A percentile compares a stretch with the other conserved stretches of the same genome.
phyloP scores from a whole-genome alignment of 1,140 invertebrate species.

The Musca vetustissima region DNA sequence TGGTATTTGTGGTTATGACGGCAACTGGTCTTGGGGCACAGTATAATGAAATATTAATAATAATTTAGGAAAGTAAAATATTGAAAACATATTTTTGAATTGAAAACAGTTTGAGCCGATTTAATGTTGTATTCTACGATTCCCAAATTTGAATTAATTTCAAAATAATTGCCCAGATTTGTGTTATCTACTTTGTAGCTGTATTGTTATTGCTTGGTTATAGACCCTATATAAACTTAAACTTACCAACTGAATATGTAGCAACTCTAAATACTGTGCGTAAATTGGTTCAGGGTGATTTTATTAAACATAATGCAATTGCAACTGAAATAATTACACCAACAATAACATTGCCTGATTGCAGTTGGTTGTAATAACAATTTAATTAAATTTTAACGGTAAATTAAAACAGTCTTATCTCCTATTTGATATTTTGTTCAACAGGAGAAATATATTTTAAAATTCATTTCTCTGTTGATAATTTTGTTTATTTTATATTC shows the following conservation, averaged over 20 bases:
- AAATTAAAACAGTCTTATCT: slow-evolving; percentile 4
- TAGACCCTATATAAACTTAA: no score
- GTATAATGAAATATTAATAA: background rate
- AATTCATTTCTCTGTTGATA: background rate
- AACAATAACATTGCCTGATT: background rate
- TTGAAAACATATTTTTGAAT: no score
- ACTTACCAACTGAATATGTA: no score
- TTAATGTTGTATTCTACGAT: no score
- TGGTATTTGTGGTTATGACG: background rate
- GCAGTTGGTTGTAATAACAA: slow-evolving; percentile 17
- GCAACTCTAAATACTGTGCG: no score
- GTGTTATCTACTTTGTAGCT: no score
- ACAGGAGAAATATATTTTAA: background rate
- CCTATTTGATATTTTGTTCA: background rate
- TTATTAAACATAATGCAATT: background rate
- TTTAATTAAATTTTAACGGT: slow-evolving; percentile 23
- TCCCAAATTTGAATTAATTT: no score
- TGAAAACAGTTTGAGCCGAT: no score
- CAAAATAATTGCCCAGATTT: no score
- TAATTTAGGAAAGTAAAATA: no score
- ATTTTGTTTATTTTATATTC: no score
- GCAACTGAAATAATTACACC: background rate
- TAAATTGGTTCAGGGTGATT: background rate
- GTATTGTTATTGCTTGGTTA: no score
- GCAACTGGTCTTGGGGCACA: background rate